Conservation (phyloP, 1,140 invertebrate species). For the Homarus americanus region DNA sequence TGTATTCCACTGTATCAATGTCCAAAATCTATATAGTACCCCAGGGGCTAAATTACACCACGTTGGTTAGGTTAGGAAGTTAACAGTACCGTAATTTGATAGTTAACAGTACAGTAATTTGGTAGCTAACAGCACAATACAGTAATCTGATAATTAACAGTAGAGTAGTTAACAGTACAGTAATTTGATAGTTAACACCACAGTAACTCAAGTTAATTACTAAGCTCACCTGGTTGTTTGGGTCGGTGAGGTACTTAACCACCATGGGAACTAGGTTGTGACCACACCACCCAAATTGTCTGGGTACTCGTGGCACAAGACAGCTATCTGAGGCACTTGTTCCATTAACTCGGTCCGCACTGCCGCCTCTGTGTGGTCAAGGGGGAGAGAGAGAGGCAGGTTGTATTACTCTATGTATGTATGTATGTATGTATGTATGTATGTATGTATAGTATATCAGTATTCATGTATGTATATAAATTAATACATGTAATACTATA, state of each 20-base stretch:
- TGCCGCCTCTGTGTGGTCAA: slow-evolving; percentile 58
- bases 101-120: too few species aligned
- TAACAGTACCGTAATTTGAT: too few species aligned
- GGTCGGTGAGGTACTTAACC: slow-evolving; percentile 82
- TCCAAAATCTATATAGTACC: too few species aligned
- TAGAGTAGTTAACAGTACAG: too few species aligned
- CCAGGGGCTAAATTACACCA: too few species aligned
- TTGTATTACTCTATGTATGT: background rate
- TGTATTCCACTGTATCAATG: too few species aligned
- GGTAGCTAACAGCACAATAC: too few species aligned
- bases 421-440: slow-evolving; percentile 4
- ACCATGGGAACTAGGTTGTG: slow-evolving; percentile 82
- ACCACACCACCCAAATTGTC: slow-evolving; percentile 77
- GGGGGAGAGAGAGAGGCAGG: background rate
- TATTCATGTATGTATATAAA: background rate
- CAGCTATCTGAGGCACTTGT: slow-evolving; percentile 83
- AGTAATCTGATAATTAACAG: too few species aligned
- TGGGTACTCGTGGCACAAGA: slow-evolving; percentile 81
- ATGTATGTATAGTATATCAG: background rate
- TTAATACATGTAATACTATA: too few species aligned
- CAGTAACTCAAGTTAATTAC: too few species aligned
- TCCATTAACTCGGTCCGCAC: slow-evolving; percentile 83
- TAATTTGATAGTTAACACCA: too few species aligned
- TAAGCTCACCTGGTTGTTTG: slow-evolving; percentile 83
- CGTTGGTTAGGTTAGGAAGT: too few species aligned